These are phyloP conservation scores for Odontamblyopus rebecca DNA, from an alignment of 2,797 vertebrate genomes.

Conservation along the genomic window DNA sequence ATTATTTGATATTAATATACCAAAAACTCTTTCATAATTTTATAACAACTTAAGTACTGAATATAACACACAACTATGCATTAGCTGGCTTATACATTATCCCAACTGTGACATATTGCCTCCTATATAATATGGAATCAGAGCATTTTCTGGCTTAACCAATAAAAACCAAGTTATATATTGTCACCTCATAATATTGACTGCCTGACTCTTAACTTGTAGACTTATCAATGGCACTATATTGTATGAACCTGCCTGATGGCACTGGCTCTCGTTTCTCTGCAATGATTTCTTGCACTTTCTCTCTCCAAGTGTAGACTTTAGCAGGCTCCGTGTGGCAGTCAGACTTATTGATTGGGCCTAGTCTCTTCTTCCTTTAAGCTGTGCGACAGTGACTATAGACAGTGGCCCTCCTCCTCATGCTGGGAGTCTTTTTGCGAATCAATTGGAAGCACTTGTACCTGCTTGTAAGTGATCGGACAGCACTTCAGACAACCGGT, in stretches of 20 bases:
- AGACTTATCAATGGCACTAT: slow-evolving; percentile 41
- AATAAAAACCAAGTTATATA: slow-evolving; percentile 1
- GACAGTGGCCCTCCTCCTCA: slow-evolving; percentile 62
- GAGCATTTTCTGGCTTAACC: not conserved
- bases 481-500: slow-evolving; percentile 66
- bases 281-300: slow-evolving; percentile 52
- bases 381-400: slow-evolving; percentile 53
- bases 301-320: slow-evolving; percentile 51
- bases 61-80: not conserved
- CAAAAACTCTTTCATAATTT: no score
- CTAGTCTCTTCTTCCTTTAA: slow-evolving; percentile 61
- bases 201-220: slow-evolving; percentile 33
- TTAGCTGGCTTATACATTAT: not conserved
- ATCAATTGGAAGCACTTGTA: slow-evolving; percentile 78
- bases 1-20: no score
- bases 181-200: slow-evolving; percentile 21
- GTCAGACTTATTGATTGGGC: slow-evolving; percentile 72
- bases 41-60: not conserved
- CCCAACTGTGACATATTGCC: not conserved
- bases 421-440: slow-evolving; percentile 61
- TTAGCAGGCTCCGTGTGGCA: slow-evolving; percentile 60
- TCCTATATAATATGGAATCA: slow-evolving; percentile 2
- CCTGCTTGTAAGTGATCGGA: slow-evolving; percentile 78
- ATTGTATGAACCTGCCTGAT: slow-evolving; percentile 13
- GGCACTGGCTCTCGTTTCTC: slow-evolving; percentile 39